These are phyloP conservation scores for Antheraea assamensis DNA, from an alignment of 2,888 invertebrate species.

Conservation along the genomic window DNA sequence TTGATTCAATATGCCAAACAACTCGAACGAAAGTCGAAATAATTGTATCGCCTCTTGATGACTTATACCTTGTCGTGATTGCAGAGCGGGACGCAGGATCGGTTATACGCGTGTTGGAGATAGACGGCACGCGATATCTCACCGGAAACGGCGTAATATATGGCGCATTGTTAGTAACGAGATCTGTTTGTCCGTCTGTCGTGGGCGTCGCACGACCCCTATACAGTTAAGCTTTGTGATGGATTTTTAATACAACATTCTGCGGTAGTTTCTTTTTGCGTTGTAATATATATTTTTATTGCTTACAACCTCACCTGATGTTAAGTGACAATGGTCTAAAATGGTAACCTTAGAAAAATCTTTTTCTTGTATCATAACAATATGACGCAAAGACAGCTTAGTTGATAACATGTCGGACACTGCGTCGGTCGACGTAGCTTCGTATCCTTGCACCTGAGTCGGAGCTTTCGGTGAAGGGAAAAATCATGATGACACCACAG, in stretches of 20 bases:
- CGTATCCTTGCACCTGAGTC: neutral
- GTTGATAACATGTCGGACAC: neutral
- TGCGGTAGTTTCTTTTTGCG: conserved; percentile 29
- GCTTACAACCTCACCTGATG: too few species aligned
- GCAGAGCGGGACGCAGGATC: conserved; percentile 48
- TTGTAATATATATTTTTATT: neutral
- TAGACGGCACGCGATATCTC: conserved; percentile 58
- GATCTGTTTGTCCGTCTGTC: conserved; percentile 69
- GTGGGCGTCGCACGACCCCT: conserved; percentile 56
- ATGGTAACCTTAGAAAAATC: too few species aligned
- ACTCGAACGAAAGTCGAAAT: conserved; percentile 43
- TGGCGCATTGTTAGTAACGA: conserved; percentile 81
- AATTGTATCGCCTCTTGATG: conserved; percentile 76
- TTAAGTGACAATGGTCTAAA: too few species aligned
- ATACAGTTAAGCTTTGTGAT: conserved; percentile 44
- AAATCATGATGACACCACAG: too few species aligned
- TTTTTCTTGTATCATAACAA: too few species aligned
- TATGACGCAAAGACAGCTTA: neutral
- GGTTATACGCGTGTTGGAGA: neutral
- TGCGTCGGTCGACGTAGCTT: neutral
- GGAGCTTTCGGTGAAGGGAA: neutral
- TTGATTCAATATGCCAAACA: neutral
- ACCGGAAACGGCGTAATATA: conserved; percentile 79
- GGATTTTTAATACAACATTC: conserved; percentile 37
- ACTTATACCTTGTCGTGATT: conserved; percentile 71